A percentile compares a stretch with the other conserved stretches of the same genome.
Evolutionary conservation across 1,140 invertebrate species (phyloP).

Genomic region (Lysiphlebus fabarum): DNA sequence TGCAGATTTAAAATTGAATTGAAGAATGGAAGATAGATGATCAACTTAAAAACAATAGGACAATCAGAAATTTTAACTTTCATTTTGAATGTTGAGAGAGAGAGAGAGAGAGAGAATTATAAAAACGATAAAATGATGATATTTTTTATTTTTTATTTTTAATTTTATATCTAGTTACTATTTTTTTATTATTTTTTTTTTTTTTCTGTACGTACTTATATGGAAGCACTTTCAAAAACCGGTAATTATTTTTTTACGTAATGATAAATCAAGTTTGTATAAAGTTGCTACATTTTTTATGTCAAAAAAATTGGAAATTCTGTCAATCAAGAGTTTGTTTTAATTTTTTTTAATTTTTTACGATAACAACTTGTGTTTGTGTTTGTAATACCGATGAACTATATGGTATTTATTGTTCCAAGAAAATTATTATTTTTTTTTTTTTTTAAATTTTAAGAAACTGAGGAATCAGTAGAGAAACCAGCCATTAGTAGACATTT

Average conservation of each 20-base stretch:
- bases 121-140: slow-evolving; percentile 11
- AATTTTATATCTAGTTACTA: background rate
- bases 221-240: slow-evolving; percentile 1
- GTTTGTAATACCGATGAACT: background rate
- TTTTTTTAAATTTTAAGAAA: background rate
- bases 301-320: slow-evolving; percentile 3
- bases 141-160: background rate
- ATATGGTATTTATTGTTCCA: background rate
- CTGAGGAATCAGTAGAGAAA: slow-evolving; percentile 13
- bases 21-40: slow-evolving; percentile 16
- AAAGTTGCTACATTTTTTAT: slow-evolving; percentile 20
- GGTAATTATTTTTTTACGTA: slow-evolving; percentile 21
- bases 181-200: too few species aligned
- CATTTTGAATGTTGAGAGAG: background rate
- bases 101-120: slow-evolving; percentile 1
- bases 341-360: background rate
- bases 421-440: background rate
- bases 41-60: slow-evolving; percentile 23
- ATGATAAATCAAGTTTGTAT: slow-evolving; percentile 28
- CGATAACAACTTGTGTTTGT: background rate
- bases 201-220: slow-evolving; percentile 3
- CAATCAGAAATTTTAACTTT: slow-evolving; percentile 23
- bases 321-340: slow-evolving; percentile 13
- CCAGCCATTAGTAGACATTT: slow-evolving; percentile 54
- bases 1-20: too few species aligned